Evolutionary conservation across 1,140 invertebrate species (phyloP).

Genomic region (Arion vulgaris): DNA sequence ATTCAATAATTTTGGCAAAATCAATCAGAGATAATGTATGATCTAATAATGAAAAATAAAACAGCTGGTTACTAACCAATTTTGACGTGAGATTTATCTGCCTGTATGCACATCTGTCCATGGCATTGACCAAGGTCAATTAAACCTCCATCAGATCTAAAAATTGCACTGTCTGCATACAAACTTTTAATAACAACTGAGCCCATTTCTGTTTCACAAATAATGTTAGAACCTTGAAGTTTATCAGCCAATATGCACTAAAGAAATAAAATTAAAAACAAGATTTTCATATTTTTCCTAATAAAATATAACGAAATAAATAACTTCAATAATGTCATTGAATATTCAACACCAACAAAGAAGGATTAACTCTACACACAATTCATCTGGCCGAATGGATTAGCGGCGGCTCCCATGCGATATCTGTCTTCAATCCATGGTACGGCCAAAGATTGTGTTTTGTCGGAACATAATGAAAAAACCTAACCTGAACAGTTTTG

Average conservation of each 20-base stretch:
- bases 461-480: too few species aligned
- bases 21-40: neutral
- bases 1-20: too few species aligned
- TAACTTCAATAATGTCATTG: neutral
- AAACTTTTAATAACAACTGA: slow-evolving; percentile 18
- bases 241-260: slow-evolving; percentile 24
- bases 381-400: too few species aligned
- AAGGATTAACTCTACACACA: too few species aligned
- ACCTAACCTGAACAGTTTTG: too few species aligned
- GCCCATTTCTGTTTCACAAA: slow-evolving; percentile 33
- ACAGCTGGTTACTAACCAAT: slow-evolving; percentile 23
- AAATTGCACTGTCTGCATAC: slow-evolving; percentile 29
- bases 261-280: neutral
- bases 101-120: slow-evolving; percentile 24
- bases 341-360: neutral
- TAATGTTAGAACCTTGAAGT: slow-evolving; percentile 32
- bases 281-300: neutral
- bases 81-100: slow-evolving; percentile 10
- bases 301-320: neutral
- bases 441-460: too few species aligned
- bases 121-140: slow-evolving; percentile 37
- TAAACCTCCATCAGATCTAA: slow-evolving; percentile 12
- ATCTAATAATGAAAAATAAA: too few species aligned
- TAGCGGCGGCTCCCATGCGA: too few species aligned
- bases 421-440: too few species aligned